Evolutionary conservation across 2,797 vertebrate genomes (phyloP), one percentile per base, ranked within the genome.

Genomic region (Allobates femoralis): DNA sequence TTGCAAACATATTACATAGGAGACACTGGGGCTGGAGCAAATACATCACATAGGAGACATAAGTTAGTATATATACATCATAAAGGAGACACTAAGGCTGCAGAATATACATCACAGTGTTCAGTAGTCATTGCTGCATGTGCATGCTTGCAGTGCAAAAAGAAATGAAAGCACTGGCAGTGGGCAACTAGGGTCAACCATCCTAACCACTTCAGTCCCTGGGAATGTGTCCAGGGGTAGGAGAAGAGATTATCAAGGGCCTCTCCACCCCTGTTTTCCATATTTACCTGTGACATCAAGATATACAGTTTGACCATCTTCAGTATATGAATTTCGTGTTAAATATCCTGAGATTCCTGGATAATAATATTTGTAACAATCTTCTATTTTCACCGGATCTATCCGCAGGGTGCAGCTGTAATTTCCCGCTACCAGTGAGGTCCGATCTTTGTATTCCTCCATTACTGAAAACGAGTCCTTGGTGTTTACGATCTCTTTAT

Each of bases 401-500:
- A 85, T 85, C 76, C 76, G n/a, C 51, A 85, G 51, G 34, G 51
- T 60, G 10, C 76, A 85, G 64, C 76, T 85, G n/a, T 71, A 37
- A 7, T 69, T 6, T 34, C 67, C 28, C 15, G 60, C 95, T 1
- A 86, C 66, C 67, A 95, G 91, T 0, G 90, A 88, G 0, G 91
- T 88, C 1, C 96, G 92, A 0, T 91, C 92, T 62, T 7, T 75
- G 89, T 85, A 94, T 95, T 28, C 90, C 87, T 85, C 67, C 86
- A 89, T 90, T 34, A 93, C 91, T 28, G 21, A 46, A 19, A 19
- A 34, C 26, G 32, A 73, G 67, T 88, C 84, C 56, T 93, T 90
- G 16, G 92, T 96, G 91, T 94, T 95, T 69, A 94, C 95, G 51
- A 94, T 94, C 0, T 88, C 92, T 66, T 19, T 7, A 87, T 88